Percentiles rank a stretch among this genome's conserved stretches.
phyloP scores from a whole-genome alignment of 2,797 vertebrate genomes.

The Propithecus perrieri region DNA sequence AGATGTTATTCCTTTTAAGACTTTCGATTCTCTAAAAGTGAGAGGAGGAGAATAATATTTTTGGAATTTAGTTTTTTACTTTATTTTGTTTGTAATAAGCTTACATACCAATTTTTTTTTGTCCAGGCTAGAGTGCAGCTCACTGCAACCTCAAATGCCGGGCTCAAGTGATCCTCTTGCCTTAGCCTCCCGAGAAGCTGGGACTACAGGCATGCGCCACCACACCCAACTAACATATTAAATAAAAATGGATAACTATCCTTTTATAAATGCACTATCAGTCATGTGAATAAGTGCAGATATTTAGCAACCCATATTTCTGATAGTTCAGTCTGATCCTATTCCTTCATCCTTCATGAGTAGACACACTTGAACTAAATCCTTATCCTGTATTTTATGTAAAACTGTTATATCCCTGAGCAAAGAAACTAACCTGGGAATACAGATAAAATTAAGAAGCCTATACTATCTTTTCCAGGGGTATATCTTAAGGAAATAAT shows the following conservation, averaged over 20 bases:
- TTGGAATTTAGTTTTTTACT: neutral
- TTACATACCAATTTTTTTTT: neutral
- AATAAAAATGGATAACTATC: neutral
- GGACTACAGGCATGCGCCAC: neutral
- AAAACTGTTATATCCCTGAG: neutral
- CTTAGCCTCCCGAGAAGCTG: neutral
- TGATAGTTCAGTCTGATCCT: neutral
- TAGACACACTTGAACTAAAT: neutral
- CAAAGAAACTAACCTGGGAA: neutral
- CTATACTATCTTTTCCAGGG: neutral
- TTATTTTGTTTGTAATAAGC: neutral
- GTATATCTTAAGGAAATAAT: neutral
- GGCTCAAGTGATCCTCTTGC: neutral
- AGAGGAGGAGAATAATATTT: neutral
- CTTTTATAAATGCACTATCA: neutral
- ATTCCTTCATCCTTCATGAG: neutral
- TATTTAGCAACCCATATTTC: neutral
- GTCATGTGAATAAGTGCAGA: neutral
- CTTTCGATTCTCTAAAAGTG: neutral
- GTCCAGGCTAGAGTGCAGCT: neutral
- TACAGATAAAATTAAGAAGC: neutral
- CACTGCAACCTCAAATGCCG: neutral
- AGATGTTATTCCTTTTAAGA: neutral
- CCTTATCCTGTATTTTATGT: neutral
- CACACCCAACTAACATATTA: neutral